phyloP scores from a whole-genome alignment of 2,797 vertebrate genomes.

The Propithecus deckenii region DNA sequence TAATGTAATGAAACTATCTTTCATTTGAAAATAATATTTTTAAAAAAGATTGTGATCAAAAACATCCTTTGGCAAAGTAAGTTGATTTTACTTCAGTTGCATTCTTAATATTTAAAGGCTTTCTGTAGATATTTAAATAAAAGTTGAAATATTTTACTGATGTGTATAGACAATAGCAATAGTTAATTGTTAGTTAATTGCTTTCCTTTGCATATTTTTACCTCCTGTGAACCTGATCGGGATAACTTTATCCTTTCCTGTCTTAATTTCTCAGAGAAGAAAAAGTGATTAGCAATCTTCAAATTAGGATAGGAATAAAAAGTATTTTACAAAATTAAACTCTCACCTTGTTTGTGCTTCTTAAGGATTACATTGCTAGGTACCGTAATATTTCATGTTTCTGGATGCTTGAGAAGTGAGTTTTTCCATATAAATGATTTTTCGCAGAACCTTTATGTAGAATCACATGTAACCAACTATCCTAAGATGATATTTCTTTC shows the following conservation, averaged over 20 bases:
- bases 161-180: not conserved
- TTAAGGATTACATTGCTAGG: not conserved
- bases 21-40: not conserved
- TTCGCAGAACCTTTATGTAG: not conserved
- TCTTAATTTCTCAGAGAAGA: slow-evolving; percentile 14
- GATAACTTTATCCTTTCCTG: not conserved
- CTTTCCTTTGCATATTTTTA: not conserved
- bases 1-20: not conserved
- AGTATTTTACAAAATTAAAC: not conserved
- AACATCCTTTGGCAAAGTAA: not conserved
- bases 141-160: not conserved
- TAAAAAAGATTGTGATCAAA: not conserved
- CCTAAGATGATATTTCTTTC: not conserved
- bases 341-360: not conserved
- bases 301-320: not conserved
- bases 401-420: not conserved
- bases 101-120: slow-evolving; percentile 10
- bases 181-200: not conserved
- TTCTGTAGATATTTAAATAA: not conserved
- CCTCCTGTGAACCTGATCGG: not conserved
- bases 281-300: not conserved
- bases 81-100: not conserved
- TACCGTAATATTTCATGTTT: not conserved
- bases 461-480: not conserved
- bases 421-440: not conserved